Evolutionary conservation across 2,888 invertebrate species (phyloP), one percentile per base, ranked within the genome.

Genomic region (Hydropsyche betteni): DNA sequence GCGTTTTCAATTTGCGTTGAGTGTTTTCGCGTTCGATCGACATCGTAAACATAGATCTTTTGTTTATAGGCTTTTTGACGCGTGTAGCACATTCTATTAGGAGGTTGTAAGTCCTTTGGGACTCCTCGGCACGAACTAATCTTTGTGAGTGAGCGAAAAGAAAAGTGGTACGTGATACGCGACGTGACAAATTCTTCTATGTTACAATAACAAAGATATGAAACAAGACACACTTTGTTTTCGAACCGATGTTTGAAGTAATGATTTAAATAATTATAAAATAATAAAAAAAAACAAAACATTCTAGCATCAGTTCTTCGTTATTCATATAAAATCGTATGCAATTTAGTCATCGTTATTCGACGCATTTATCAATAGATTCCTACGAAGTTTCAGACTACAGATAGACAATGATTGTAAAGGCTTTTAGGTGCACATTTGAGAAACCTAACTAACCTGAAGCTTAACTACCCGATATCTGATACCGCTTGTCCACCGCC

Each of bases 401-500:
- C 24, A 24, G 24, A 2, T 24, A 24, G 24, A 24, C 44, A 2
- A 6, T 10, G 10, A 44, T 44, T 4, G 6, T 8, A 44, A 6
- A 44, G 44, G 44, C 44, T 44, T 44, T 4, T 1, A 10, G 44
- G 6, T 44, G 44, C 44, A 44, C 55, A 16, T 55, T 64, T 1
- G 36, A 5, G 34, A 34, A 34, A 36, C 64, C 36, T 36, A 24
- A 36, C 64, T 64, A 64, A 36, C 44, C 44, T 10, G 44, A 64
- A 34, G 64, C 64, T 12, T 36, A 64, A 64, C 64, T 64, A 64
- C 64, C 36, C 64, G 36, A 36, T 64, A 64, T 64, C 64, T 33
- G 36, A 64, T 64, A 64, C 64, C 36, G 64, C 52, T 53, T 52
- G 75, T 72, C 72, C 71, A 70, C 70, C 70, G 75, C 75, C 72